Evolutionary conservation across 2,113 vertebrate species (phyloP).

Genomic region (Calidris pugnax): DNA sequence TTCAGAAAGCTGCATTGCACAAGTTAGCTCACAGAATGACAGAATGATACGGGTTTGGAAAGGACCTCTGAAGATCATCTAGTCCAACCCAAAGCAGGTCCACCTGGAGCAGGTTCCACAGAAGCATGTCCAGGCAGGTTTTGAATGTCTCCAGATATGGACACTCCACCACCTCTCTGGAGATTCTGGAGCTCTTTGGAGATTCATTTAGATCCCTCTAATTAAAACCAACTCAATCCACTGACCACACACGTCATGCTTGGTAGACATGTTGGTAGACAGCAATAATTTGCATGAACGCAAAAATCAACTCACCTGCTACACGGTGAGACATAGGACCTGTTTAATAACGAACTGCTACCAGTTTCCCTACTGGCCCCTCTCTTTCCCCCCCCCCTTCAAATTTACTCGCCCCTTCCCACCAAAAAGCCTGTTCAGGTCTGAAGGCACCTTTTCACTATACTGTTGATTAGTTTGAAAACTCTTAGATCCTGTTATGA

Average conservation of each 20-base stretch:
- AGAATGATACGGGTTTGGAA: too few species aligned
- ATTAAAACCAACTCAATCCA: background rate
- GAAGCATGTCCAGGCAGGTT: too few species aligned
- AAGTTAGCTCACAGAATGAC: too few species aligned
- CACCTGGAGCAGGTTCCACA: too few species aligned
- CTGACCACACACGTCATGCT: background rate
- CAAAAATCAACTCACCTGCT: background rate
- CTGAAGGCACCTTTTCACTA: background rate
- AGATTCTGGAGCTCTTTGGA: too few species aligned
- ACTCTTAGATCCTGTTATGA: fast-evolving
- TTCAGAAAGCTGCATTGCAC: background rate
- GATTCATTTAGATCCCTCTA: background rate
- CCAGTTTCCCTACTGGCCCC: background rate
- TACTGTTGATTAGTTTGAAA: too few species aligned
- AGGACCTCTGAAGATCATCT: too few species aligned
- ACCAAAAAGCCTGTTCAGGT: background rate
- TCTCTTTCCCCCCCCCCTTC: background rate
- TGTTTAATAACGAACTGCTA: background rate
- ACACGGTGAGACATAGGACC: background rate
- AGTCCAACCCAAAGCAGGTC: too few species aligned
- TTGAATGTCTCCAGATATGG: too few species aligned
- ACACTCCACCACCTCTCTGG: too few species aligned
- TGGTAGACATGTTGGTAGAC: background rate
- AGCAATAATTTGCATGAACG: background rate
- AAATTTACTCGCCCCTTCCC: background rate